phyloP scores from a whole-genome alignment of 1,140 invertebrate genomes.

The Scaptomyza pallida region DNA sequence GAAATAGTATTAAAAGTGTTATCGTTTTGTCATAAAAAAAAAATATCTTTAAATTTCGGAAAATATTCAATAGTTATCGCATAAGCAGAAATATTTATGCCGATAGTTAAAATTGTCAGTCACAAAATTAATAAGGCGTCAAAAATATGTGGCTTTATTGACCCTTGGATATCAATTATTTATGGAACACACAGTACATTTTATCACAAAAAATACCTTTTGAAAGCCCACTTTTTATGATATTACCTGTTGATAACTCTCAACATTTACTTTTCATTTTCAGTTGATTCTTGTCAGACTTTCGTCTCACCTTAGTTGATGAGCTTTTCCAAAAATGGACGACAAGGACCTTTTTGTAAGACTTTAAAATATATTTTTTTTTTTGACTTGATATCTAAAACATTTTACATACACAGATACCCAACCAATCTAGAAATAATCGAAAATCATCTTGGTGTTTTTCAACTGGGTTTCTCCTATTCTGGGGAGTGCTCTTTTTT shows the following conservation, averaged over 20 bases:
- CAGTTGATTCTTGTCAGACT: slow-evolving; percentile 2
- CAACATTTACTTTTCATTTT: neutral
- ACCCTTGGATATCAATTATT: too few species aligned
- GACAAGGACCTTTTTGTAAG: slow-evolving; percentile 27
- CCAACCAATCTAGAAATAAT: slow-evolving; percentile 10
- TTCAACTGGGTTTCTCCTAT: slow-evolving; percentile 60
- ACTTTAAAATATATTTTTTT: too few species aligned
- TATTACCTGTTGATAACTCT: slow-evolving; percentile 5
- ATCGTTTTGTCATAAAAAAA: neutral
- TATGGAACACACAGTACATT: too few species aligned
- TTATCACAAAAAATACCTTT: too few species aligned
- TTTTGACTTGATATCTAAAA: too few species aligned
- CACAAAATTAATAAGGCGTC: too few species aligned
- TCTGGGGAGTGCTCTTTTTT: slow-evolving; percentile 68
- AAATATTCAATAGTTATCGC: too few species aligned
- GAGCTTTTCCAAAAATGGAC: neutral
- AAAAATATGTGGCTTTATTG: too few species aligned
- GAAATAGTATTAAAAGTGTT: neutral
- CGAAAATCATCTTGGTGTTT: slow-evolving; percentile 56
- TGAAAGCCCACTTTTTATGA: neutral
- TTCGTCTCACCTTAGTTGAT: neutral
- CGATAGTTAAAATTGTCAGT: too few species aligned
- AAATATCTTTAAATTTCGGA: too few species aligned
- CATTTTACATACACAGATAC: too few species aligned
- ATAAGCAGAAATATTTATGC: too few species aligned